Evolutionary conservation across 2,797 vertebrate species (phyloP), one percentile per base, ranked within the genome.

Genomic region (Australoheros facetus): DNA sequence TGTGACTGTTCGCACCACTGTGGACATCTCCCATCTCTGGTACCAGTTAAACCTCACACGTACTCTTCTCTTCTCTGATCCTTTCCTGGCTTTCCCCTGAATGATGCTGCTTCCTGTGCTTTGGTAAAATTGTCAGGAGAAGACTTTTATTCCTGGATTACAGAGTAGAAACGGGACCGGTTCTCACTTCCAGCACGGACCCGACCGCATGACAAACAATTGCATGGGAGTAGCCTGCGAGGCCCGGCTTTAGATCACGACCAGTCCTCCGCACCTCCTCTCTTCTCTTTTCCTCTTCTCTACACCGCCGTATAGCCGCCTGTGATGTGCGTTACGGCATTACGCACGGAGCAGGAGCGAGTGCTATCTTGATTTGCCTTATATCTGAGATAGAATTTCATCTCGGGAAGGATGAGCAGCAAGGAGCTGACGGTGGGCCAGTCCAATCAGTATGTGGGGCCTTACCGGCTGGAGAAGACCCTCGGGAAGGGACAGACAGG

Each of bases 401-500:
- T 59, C 73, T 69, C 71, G 14, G 66, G 82, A 85, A 95, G 81
- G 86, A 96, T 97, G 96, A 97, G 96, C 89, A 94, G 94, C 85
- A 96, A 97, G 87, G 96, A 97, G 92, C 88, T 93, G 85, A 92
- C 95, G 19, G 89, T 78, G 87, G 94, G 92, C 88, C 97, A 95
- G 92, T 94, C 96, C 90, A 96, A 92, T 92, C 97, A 98, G 88
- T 97, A 97, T 70, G 97, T 98, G 91, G 97, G 97, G 91, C 97
- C 97, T 79, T 98, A 97, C 92, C 95, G 97, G 64, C 95, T 98
- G 95, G 97, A 98, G 94, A 98, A 97, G 93, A 98, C 97, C 28
- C 96, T 98, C 66, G 97, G 97, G 83, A 98, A 98, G 92, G 97
- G 97, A 66, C 97, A 98, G 94, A 98, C 97, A 93, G 97, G 97